Conservation (phyloP, 2,888 invertebrate genomes). For the Nasonia oneida region DNA sequence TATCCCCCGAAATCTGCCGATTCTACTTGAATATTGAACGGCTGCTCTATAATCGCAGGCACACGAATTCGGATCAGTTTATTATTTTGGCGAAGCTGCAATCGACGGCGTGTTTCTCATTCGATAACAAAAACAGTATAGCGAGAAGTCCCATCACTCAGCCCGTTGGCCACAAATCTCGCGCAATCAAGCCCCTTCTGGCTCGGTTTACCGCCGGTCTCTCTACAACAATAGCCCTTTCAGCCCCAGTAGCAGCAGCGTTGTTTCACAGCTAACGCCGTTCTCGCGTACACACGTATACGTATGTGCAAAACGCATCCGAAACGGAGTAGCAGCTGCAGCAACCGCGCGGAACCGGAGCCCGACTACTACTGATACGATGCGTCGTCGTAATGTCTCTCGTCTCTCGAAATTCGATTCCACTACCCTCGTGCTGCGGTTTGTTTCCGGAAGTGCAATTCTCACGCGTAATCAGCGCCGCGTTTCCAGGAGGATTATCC, state of each 20-base stretch:
- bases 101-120: too few species aligned
- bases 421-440: not conserved
- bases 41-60: too few species aligned
- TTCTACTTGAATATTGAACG: not conserved
- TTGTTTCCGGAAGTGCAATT: slow-evolving; percentile 30
- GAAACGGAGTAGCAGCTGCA: not conserved
- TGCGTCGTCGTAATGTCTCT: not conserved
- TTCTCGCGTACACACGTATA: not conserved
- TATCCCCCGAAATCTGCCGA: not conserved
- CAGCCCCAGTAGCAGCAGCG: not conserved
- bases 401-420: slow-evolving; percentile 44
- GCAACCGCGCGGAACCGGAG: slow-evolving; percentile 27
- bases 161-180: not conserved
- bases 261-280: not conserved
- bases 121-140: too few species aligned
- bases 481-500: slow-evolving; percentile 25
- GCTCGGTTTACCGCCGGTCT: not conserved
- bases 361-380: slow-evolving; percentile 52
- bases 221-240: not conserved
- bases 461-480: not conserved
- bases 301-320: not conserved
- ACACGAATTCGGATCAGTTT: too few species aligned
- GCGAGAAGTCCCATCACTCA: not conserved
- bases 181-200: not conserved
- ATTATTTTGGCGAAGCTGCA: too few species aligned